Percentiles rank a stretch among this genome's conserved stretches.
Evolutionary conservation across 2,797 vertebrate species (phyloP).

Genomic region (Protonibea diacanthus): DNA sequence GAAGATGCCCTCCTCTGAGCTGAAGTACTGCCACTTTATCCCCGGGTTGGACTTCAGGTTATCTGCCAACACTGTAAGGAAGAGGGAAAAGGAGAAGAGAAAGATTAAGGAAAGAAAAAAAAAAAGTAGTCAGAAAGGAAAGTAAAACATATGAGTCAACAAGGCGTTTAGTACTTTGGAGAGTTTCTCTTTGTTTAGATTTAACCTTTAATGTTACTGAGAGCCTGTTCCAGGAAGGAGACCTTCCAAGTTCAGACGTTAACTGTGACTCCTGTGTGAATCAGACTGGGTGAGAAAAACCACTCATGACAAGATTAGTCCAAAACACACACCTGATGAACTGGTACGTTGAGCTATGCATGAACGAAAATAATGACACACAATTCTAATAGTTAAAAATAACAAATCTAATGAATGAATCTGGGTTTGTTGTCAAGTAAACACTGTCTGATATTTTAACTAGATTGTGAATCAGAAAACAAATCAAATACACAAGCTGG

Average conservation of each 20-base stretch:
- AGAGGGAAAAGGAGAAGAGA: neutral
- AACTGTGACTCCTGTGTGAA: slow-evolving; percentile 7
- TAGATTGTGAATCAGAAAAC: neutral
- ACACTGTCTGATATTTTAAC: too few relatives aligned
- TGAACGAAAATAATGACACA: too few relatives aligned
- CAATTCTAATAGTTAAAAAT: too few relatives aligned
- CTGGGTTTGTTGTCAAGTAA: neutral
- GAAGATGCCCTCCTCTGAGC: slow-evolving; percentile 99
- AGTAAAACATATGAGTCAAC: neutral
- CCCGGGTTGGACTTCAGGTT: slow-evolving; percentile 99
- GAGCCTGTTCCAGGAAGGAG: neutral
- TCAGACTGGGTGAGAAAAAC: neutral
- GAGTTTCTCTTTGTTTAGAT: slow-evolving; percentile 1
- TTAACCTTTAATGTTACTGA: neutral
- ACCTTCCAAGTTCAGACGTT: neutral
- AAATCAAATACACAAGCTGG: neutral
- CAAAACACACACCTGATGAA: neutral
- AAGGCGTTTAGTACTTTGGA: neutral
- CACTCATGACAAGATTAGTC: slow-evolving; percentile 13
- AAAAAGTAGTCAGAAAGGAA: neutral
- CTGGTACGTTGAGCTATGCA: too few relatives aligned
- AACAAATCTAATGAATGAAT: too few relatives aligned
- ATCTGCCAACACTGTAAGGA: slow-evolving; percentile 92
- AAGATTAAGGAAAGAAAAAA: neutral
- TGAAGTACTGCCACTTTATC: slow-evolving; percentile 99